Evolutionary conservation across 2,888 invertebrate genomes (phyloP).

Genomic region (Abrostola triplasia): DNA sequence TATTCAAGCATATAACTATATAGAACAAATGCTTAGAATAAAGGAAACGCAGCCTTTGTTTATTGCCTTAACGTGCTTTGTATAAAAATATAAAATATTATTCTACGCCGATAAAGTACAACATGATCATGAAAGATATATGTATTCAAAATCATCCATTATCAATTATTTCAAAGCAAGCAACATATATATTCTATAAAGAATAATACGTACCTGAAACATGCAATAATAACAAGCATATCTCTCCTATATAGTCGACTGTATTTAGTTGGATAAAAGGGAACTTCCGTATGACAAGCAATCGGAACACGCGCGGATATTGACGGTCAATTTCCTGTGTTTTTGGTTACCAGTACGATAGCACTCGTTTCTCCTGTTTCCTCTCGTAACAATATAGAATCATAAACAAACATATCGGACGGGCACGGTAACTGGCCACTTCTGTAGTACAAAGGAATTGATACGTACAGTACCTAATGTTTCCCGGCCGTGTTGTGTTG

Average conservation of each 20-base stretch:
- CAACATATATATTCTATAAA: no score
- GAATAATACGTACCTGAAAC: no score
- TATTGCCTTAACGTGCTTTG: no score
- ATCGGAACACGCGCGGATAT: constrained; percentile 36
- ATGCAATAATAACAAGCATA: not conserved
- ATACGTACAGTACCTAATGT: constrained; percentile 33
- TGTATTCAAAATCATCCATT: no score
- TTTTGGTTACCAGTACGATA: constrained; percentile 36
- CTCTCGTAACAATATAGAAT: constrained; percentile 28
- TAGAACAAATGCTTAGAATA: no score
- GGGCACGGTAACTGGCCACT: constrained; percentile 33
- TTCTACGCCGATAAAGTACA: no score
- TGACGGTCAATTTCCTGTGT: constrained; percentile 52
- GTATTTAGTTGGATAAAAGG: constrained; percentile 5
- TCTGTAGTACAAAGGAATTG: constrained; percentile 50
- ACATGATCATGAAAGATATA: no score
- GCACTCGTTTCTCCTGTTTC: constrained; percentile 27
- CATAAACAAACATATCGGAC: constrained; percentile 23
- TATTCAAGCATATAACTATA: no score
- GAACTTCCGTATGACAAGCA: constrained; percentile 21
- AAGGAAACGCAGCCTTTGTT: no score
- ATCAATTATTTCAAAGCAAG: no score
- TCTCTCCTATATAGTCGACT: not conserved
- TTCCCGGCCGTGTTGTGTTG: constrained; percentile 21
- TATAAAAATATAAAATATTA: no score